Evolutionary conservation across 2,888 invertebrate species (phyloP).

Genomic region (Brachypterus glaber): DNA sequence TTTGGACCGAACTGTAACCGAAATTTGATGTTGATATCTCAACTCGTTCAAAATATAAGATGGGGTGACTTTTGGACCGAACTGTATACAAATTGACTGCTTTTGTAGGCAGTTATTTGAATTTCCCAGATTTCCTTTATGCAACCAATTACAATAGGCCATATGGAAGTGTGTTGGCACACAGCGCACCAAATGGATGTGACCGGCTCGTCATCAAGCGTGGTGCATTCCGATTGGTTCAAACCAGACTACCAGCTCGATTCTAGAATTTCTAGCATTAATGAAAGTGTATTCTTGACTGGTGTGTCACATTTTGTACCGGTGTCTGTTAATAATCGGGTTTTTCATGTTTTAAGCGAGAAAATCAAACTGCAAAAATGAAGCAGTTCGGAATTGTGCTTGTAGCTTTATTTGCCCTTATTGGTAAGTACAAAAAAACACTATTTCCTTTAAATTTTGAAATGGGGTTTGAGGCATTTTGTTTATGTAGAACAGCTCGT

Average conservation of each 20-base stretch:
- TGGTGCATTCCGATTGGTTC: constrained; percentile 32
- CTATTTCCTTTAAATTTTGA: constrained; percentile 1
- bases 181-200: constrained; percentile 21
- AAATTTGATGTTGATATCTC: no score
- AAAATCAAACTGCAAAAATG: constrained; percentile 26
- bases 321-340: constrained; percentile 9
- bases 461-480: no score
- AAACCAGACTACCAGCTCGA: not conserved
- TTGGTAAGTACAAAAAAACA: constrained; percentile 27
- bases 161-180: constrained; percentile 32
- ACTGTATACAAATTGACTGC: no score
- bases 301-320: constrained; percentile 9
- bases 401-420: constrained; percentile 29
- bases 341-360: constrained; percentile 14
- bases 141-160: constrained; percentile 32
- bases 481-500: no score
- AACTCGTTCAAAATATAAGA: no score
- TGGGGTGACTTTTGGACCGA: no score
- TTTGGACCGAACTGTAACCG: no score
- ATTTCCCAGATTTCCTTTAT: no score
- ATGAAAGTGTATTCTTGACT: constrained; percentile 1
- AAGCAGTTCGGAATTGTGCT: constrained; percentile 32
- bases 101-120: no score
- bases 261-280: constrained; percentile 1
- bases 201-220: constrained; percentile 26